Percentiles rank a stretch among this genome's conserved stretches.
phyloP scores from a whole-genome alignment of 2,797 vertebrate genomes.

The Phrynocephalus vlangalii region DNA sequence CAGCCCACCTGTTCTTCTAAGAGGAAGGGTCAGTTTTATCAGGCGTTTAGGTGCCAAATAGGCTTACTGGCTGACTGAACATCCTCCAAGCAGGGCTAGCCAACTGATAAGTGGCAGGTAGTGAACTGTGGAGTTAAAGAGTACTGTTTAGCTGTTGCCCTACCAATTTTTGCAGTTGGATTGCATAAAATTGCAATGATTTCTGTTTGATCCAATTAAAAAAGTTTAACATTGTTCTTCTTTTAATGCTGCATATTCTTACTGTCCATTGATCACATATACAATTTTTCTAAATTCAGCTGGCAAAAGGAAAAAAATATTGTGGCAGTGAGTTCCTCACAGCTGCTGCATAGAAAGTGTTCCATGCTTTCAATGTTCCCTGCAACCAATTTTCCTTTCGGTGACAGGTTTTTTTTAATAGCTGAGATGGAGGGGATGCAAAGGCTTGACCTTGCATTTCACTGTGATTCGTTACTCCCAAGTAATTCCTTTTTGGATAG shows the following conservation, averaged over 20 bases:
- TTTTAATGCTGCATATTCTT: background rate
- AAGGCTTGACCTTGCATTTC: conserved; percentile 28
- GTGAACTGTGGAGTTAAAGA: background rate
- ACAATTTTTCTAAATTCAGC: conserved; percentile 49
- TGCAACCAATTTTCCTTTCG: conserved; percentile 29
- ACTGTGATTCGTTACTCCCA: conserved; percentile 38
- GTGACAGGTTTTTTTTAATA: conserved; percentile 42
- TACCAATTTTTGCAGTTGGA: too few species aligned
- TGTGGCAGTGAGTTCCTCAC: conserved; percentile 48
- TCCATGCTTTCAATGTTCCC: conserved; percentile 60
- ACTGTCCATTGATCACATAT: conserved; percentile 25
- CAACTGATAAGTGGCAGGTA: background rate
- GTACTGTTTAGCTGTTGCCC: background rate
- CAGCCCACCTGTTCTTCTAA: background rate
- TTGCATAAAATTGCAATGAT: too few species aligned
- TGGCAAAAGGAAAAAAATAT: conserved; percentile 51
- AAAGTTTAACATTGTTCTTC: conserved; percentile 41
- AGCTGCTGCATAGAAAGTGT: conserved; percentile 39
- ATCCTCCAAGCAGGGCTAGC: background rate
- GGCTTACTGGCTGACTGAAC: background rate
- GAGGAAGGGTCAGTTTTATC: background rate
- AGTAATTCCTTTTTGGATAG: background rate
- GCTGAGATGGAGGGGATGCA: background rate
- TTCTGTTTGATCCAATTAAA: conserved; percentile 18
- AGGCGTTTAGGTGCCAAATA: background rate